phyloP scores from a whole-genome alignment of 2,888 invertebrate genomes.

The Dysmachus trigonus region DNA sequence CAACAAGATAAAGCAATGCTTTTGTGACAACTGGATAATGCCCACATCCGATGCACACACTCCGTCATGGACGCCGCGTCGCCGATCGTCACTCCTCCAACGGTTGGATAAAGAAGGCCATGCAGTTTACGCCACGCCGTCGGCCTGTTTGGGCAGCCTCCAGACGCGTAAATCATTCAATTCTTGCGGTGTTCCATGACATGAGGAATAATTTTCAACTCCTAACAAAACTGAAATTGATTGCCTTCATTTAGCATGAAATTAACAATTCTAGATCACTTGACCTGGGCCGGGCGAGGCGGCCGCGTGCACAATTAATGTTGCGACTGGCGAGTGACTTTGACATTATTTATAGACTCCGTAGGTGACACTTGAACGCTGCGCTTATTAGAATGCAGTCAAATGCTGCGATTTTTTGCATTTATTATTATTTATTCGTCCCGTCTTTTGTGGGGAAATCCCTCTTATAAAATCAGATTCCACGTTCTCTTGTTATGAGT shows the following conservation, averaged over 20 bases:
- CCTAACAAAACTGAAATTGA: conserved; percentile 34
- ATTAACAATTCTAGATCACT: conserved; percentile 43
- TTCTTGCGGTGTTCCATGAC: conserved; percentile 34
- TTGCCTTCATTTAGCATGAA: conserved; percentile 43
- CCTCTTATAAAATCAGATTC: neutral
- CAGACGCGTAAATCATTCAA: conserved; percentile 41
- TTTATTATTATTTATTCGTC: neutral
- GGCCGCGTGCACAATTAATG: conserved; percentile 25
- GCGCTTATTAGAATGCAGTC: neutral
- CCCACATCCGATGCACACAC: conserved; percentile 27
- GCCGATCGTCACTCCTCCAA: neutral
- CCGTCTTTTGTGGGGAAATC: neutral
- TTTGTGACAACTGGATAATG: conserved; percentile 16
- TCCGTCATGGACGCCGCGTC: neutral
- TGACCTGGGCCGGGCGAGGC: conserved; percentile 35
- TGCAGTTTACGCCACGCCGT: neutral
- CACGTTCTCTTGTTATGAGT: neutral
- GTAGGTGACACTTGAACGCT: conserved; percentile 36
- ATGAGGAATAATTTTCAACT: conserved; percentile 24
- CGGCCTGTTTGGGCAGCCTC: neutral
- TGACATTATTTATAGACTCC: conserved; percentile 27
- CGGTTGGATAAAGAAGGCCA: neutral
- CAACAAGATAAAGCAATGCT: neutral
- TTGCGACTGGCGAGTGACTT: conserved; percentile 10
- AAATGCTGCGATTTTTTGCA: neutral